Base-by-base conservation (phyloP, 2,888 invertebrate species). In the Pycnomerus fuliginosus region DNA sequence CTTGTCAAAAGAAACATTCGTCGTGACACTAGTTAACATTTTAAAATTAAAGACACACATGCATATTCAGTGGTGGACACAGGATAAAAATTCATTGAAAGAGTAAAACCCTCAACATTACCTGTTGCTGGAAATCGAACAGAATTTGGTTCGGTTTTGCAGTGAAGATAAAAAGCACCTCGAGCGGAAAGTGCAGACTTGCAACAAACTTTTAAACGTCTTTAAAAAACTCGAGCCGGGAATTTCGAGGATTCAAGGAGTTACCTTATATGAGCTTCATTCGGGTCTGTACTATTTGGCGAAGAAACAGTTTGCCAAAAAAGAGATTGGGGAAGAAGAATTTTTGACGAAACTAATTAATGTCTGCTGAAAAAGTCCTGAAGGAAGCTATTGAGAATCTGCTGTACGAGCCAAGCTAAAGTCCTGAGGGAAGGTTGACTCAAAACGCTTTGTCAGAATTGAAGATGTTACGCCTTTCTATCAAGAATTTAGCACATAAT, bases 261-360 rank as follows among this genome's bases (percentile, higher is more conserved):
- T 90, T 35, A 80, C 85, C 5, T 61, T 88, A 23, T 90, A 89
- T 58, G 90, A 90, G 66, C 71, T 88, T 53, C 86, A 87, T 61
- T 78, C 79, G 10, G 81, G 87, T 0, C 74, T 79, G 51, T 77
- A 83, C 2, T 78, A 83, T 55, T 63, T 88, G 17, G 78, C 83
- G 0, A 82, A 85, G 55, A 78, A 80, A 49, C 73, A 79, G 39
- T 83, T 80, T 58, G 77, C 78, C 12, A 73, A 76, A 1, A 76
- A 78, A 2, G 82, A 83, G 64, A 80, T 85, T 24, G 70, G 75
- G 1, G 74, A 74, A 12, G 65, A 74, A 2, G 73, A 73, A 17
- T 78, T 85, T 51, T 69, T 79, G 64, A 74, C 71, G 14, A 74
- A 77, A 56, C 70, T 88, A 4, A 62, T 75, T 40, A 71, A 74